Evolutionary conservation across 2,113 vertebrate genomes (phyloP).

Genomic region (Orthonyx spaldingii): DNA sequence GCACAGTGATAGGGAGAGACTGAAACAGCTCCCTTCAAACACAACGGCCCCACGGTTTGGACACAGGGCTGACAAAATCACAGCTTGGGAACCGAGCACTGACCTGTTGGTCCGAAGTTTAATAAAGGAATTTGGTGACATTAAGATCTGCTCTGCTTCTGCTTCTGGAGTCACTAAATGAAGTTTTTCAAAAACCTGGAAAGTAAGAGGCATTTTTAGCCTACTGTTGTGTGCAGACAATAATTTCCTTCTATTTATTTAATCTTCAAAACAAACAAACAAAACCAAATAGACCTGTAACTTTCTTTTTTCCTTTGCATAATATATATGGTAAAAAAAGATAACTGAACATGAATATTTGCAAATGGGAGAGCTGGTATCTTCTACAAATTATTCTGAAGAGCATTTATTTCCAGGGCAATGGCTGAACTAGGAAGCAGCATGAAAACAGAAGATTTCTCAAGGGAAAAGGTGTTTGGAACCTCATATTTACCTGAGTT

Average conservation of each 20-base stretch:
- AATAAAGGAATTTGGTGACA: constrained; percentile 76
- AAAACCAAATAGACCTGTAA: neutral
- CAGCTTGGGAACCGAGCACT: neutral
- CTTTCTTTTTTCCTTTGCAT: neutral
- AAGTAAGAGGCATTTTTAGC: neutral
- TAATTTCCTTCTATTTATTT: neutral
- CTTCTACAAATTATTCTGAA: neutral
- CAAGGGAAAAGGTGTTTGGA: neutral
- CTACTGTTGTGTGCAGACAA: neutral
- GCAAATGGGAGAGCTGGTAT: neutral
- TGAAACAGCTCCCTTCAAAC: neutral
- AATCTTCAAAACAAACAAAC: neutral
- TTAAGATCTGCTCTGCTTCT: constrained; percentile 80
- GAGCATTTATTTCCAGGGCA: neutral
- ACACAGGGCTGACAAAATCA: neutral
- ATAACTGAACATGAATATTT: neutral
- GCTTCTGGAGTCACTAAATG: constrained; percentile 79
- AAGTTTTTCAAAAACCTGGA: constrained; percentile 91
- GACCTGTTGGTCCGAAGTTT: constrained; percentile 79
- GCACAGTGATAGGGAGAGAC: neutral
- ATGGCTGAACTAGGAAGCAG: neutral
- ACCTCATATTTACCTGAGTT: neutral
- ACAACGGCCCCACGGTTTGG: neutral
- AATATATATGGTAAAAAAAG: neutral
- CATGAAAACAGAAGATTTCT: neutral